Evolutionary conservation across 1,140 invertebrate species (phyloP).

Genomic region (Himalopsyche phryganea): DNA sequence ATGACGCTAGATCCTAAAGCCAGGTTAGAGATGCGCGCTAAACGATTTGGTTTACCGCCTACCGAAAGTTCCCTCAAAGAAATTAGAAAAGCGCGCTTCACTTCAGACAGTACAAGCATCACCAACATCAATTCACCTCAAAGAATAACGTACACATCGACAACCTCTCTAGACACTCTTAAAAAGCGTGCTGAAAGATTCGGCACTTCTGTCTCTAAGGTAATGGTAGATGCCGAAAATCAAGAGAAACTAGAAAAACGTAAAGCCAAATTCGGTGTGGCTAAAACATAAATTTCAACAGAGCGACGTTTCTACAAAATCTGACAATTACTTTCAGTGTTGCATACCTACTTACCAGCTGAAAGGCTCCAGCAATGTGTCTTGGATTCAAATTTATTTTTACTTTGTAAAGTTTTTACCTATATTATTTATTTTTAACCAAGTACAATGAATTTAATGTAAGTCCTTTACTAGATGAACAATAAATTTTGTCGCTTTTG

Average conservation of each 20-base stretch:
- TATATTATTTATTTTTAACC: too few species aligned
- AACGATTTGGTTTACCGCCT: conserved; percentile 69
- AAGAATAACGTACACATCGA: conserved; percentile 41
- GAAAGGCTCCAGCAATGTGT: too few species aligned
- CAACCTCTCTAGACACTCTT: conserved; percentile 59
- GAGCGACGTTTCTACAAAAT: background rate
- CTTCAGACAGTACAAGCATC: conserved; percentile 28
- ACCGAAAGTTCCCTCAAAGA: conserved; percentile 59
- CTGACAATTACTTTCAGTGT: too few species aligned
- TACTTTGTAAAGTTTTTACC: too few species aligned
- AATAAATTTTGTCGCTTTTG: too few species aligned
- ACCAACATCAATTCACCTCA: conserved; percentile 28
- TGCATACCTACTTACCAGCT: too few species aligned
- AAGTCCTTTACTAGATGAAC: too few species aligned
- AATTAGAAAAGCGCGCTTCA: conserved; percentile 66
- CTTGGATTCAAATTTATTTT: too few species aligned
- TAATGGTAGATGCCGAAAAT: conserved; percentile 62
- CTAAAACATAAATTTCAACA: conserved; percentile 22
- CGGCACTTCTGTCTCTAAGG: conserved; percentile 65
- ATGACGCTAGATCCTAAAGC: conserved; percentile 63
- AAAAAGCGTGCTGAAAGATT: conserved; percentile 74
- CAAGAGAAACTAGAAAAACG: conserved; percentile 67
- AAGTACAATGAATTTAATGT: too few species aligned
- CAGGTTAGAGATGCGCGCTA: conserved; percentile 71
- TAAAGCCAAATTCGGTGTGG: conserved; percentile 64